Evolutionary conservation across 2,113 vertebrate genomes (phyloP).

Genomic region (Micromys minutus): DNA sequence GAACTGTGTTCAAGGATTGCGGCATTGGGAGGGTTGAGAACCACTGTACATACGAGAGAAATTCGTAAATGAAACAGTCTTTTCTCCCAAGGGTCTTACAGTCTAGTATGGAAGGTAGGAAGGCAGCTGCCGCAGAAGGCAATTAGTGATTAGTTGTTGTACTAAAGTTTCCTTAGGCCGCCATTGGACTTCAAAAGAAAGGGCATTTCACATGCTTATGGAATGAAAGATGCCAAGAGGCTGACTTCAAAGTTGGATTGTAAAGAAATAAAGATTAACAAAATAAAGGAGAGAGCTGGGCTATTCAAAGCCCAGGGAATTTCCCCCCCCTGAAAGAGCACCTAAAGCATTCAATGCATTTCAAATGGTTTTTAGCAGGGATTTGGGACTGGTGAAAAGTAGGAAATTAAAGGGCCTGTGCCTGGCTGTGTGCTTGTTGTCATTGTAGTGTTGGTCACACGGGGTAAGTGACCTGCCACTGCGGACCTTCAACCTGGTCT

Average conservation of each 20-base stretch:
- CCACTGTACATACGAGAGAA: background rate
- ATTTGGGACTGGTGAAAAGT: background rate
- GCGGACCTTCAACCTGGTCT: background rate
- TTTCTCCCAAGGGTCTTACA: background rate
- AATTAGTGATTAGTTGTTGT: background rate
- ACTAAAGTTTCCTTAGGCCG: conserved; percentile 14
- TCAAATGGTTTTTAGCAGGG: conserved; percentile 9
- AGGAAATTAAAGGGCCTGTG: conserved; percentile 3
- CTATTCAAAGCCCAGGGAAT: background rate
- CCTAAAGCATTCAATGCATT: conserved; percentile 21
- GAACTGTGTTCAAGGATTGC: background rate
- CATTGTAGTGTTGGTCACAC: background rate
- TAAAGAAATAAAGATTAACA: conserved; percentile 42
- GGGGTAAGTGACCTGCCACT: background rate
- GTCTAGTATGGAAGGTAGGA: background rate
- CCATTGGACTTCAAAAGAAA: conserved; percentile 28
- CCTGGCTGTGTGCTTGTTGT: background rate
- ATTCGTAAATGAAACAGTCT: background rate
- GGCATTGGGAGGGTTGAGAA: background rate
- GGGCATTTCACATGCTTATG: background rate
- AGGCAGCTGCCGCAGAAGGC: background rate
- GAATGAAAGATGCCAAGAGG: conserved; percentile 6
- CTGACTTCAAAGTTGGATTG: conserved; percentile 11
- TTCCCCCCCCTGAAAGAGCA: background rate
- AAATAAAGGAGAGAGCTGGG: background rate